Base-by-base conservation (phyloP, 1,140 invertebrate species). In the Metaphire vulgaris region DNA sequence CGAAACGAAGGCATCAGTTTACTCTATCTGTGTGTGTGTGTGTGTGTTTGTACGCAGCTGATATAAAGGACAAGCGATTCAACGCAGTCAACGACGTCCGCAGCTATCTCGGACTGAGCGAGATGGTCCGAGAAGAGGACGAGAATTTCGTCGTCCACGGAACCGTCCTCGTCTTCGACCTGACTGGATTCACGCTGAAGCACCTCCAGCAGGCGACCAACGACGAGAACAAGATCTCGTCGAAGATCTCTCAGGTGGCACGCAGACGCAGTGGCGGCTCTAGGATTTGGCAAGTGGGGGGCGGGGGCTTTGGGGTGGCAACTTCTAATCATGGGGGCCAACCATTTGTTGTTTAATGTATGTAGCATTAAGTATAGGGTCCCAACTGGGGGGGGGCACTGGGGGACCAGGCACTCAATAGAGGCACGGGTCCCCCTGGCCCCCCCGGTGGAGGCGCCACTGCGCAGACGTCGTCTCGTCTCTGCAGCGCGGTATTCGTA, bases 121-220 rank as follows among this genome's bases (percentile, higher is more conserved):
- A 69, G 67, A 28, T 69, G 67, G 2, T 26, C 6, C n/a, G 67
- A 31, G n/a, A 69, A 6, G n/a, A 28, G 26, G 67, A 69, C 28
- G 67, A 69, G 67, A 69, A 69, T 26, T 6, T 26, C 26, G 2
- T 31, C 2, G 67, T 69, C 67, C 6, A 69, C 28, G 67, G 67
- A 2, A 69, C 30, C 67, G 28, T 69, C n/a, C 67, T 69, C n/a
- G 30, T 69, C n/a, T 69, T 69, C 26, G 67, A 69, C 28, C 2
- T 2, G 6, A 69, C 67, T 69, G 67, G 67, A 69, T 6, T 69
- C 2, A 26, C 6, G 21, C 6, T 56, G 41, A 56, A 56, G 21
- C 41, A 56, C 41, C 6, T 56, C 21, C 21, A 6, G 21, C 41
- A 56, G 41, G 41, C 6, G 21, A 56, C 41, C 6, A 56, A 12